A percentile compares a stretch with the other conserved stretches of the same genome.
phyloP scores from a whole-genome alignment of 1,140 invertebrate species.

The Eupeodes corollae region DNA sequence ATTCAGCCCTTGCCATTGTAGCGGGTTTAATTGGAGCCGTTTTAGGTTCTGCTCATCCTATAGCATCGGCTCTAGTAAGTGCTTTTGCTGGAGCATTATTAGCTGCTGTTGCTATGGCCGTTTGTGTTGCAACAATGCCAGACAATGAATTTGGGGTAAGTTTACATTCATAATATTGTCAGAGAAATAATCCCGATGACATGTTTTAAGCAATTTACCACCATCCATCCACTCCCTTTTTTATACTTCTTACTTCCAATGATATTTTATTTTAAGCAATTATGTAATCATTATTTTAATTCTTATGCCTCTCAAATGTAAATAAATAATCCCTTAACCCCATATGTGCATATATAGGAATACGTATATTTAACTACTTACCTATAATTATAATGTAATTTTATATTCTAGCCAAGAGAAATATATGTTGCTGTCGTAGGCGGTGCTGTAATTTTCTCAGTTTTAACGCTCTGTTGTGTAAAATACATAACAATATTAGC shows the following conservation, averaged over 20 bases:
- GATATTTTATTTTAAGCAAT: not conserved
- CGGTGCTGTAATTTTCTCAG: constrained; percentile 34
- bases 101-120: constrained; percentile 31
- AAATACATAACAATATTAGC: constrained; percentile 35
- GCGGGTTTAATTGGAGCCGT: constrained; percentile 31
- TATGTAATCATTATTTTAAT: not conserved
- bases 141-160: constrained; percentile 37
- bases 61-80: constrained; percentile 31
- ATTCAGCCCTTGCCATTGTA: constrained; percentile 33
- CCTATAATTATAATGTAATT: too few species aligned
- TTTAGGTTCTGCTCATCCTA: constrained; percentile 32
- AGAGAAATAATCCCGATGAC: too few species aligned
- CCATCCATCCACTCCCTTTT: too few species aligned
- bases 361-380: not conserved
- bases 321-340: too few species aligned
- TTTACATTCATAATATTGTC: constrained; percentile 4
- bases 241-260: not conserved
- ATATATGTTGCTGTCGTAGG: constrained; percentile 33
- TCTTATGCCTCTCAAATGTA: too few species aligned
- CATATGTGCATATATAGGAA: too few species aligned
- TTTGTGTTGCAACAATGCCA: constrained; percentile 35
- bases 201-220: too few species aligned
- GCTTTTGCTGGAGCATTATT: constrained; percentile 32
- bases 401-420: constrained; percentile 21
- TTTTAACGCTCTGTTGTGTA: constrained; percentile 31